A percentile compares a stretch with the other conserved stretches of the same genome.
phyloP scores from a whole-genome alignment of 2,113 vertebrate genomes.

The Peromyscus maniculatus region DNA sequence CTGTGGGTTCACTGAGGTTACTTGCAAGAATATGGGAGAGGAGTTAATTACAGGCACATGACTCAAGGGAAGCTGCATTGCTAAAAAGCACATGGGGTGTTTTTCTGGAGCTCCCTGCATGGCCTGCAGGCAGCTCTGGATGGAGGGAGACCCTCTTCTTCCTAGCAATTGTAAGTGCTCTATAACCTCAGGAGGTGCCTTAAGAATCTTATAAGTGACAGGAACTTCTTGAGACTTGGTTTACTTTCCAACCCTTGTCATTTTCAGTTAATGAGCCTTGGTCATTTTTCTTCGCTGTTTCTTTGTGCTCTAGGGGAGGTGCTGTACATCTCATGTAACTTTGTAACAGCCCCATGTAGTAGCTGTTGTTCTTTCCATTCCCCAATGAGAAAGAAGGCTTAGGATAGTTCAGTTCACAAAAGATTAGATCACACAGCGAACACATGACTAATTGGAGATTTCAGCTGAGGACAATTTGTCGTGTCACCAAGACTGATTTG shows the following conservation, averaged over 20 bases:
- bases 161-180: neutral
- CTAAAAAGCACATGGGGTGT: neutral
- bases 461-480: neutral
- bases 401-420: slow-evolving; percentile 11
- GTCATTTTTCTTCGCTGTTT: neutral
- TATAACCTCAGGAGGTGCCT: neutral
- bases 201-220: neutral
- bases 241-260: neutral
- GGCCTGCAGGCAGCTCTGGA: neutral
- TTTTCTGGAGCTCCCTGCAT: neutral
- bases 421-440: slow-evolving; percentile 26
- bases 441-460: slow-evolving; percentile 2
- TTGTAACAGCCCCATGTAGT: neutral
- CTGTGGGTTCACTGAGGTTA: no score
- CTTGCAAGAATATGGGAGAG: neutral
- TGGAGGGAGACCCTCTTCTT: neutral
- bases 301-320: neutral
- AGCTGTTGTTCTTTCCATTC: slow-evolving; percentile 19
- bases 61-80: no score
- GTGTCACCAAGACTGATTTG: slow-evolving; percentile 35
- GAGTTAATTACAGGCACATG: neutral
- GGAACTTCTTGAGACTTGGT: neutral
- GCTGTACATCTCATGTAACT: neutral
- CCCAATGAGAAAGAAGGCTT: slow-evolving; percentile 14
- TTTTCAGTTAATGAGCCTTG: neutral